These are phyloP conservation scores for Perccottus glenii DNA, from an alignment of 2,113 vertebrate genomes.

Conservation along the genomic window DNA sequence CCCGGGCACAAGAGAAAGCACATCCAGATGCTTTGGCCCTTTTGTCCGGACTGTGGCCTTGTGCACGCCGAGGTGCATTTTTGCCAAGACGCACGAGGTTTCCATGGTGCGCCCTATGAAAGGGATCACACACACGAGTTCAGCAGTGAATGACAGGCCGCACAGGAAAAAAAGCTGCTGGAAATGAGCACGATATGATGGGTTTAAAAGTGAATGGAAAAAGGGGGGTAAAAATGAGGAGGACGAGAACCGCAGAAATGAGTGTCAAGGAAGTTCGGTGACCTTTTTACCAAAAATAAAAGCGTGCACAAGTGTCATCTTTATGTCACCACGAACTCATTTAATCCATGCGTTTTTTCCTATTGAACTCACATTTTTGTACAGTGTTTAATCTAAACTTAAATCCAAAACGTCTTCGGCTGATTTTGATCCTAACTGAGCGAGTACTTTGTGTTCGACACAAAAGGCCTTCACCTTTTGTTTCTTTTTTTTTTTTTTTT, in stretches of 20 bases:
- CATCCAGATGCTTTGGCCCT: conserved; percentile 81
- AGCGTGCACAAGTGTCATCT: conserved; percentile 38
- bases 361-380: no score
- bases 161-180: conserved; percentile 71
- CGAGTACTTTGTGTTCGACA: background rate
- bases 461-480: background rate
- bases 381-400: background rate
- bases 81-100: conserved; percentile 80
- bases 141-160: conserved; percentile 76
- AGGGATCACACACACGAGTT: conserved; percentile 81
- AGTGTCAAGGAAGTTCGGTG: conserved; percentile 68
- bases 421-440: background rate
- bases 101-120: conserved; percentile 83
- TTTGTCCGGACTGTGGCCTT: conserved; percentile 75
- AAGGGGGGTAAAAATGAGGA: conserved; percentile 31
- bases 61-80: conserved; percentile 82
- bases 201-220: conserved; percentile 41
- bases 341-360: background rate
- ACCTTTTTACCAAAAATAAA: conserved; percentile 56
- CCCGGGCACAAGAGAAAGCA: conserved; percentile 70
- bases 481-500: conserved; percentile 8
- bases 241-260: conserved; percentile 45
- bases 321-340: conserved; percentile 44
- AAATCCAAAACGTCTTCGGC: background rate
- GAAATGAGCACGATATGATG: conserved; percentile 74